Conservation (phyloP, 2,797 vertebrate genomes). For the Lateolabrax maculatus region DNA sequence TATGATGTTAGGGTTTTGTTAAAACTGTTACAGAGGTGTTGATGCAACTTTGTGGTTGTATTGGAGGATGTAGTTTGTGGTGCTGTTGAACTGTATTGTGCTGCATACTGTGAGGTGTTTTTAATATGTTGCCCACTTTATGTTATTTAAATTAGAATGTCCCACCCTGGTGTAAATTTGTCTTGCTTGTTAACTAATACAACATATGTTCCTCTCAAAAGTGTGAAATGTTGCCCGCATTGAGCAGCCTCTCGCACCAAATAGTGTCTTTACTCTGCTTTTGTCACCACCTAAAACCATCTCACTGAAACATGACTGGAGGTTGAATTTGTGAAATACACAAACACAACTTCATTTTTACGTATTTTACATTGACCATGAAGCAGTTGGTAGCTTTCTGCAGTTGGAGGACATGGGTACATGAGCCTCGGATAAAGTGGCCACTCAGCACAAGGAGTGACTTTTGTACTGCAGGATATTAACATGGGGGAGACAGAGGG, state of each 20-base stretch:
- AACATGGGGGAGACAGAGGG: constrained; percentile 19
- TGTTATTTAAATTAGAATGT: background rate
- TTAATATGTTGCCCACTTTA: background rate
- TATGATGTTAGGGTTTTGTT: background rate
- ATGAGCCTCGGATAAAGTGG: constrained; percentile 44
- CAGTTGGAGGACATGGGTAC: constrained; percentile 9
- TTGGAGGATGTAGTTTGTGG: background rate
- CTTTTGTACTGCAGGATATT: constrained; percentile 45
- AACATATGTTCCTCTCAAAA: background rate
- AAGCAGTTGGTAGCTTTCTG: background rate
- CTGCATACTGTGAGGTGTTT: background rate
- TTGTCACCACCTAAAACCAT: constrained; percentile 16
- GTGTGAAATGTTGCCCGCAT: constrained; percentile 31
- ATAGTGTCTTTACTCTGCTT: constrained; percentile 6
- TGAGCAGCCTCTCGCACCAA: background rate
- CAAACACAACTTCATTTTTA: no score
- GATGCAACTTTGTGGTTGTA: background rate
- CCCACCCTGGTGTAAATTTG: background rate
- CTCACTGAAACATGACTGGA: constrained; percentile 23
- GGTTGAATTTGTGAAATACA: background rate
- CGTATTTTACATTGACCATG: no score
- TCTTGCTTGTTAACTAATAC: background rate
- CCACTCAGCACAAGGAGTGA: constrained; percentile 62
- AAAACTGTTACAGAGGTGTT: background rate
- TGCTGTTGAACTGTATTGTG: background rate